phyloP scores from a whole-genome alignment of 2,888 invertebrate genomes.

The Andrena bicolor region DNA sequence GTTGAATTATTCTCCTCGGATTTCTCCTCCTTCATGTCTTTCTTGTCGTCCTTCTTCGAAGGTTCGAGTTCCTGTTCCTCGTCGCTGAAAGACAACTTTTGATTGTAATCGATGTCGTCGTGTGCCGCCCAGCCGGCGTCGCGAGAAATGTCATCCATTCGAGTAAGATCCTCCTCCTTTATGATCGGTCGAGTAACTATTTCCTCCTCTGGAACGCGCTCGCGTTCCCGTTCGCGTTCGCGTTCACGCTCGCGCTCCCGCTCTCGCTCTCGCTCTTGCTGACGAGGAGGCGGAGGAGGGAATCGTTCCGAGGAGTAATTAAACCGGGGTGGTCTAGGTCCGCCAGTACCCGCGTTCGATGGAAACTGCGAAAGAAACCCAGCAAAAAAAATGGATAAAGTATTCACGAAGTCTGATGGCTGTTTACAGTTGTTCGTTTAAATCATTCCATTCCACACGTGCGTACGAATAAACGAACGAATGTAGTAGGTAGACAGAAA shows the following conservation, averaged over 20 bases:
- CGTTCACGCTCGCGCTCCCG: slow-evolving; percentile 76
- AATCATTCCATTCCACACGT: background rate
- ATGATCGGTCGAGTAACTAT: slow-evolving; percentile 93
- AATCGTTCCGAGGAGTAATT: slow-evolving; percentile 81
- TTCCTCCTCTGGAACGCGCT: slow-evolving; percentile 86
- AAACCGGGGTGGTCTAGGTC: slow-evolving; percentile 81
- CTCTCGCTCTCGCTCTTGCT: slow-evolving; percentile 68
- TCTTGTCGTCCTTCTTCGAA: slow-evolving; percentile 77
- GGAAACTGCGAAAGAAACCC: slow-evolving; percentile 83
- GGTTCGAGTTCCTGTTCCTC: slow-evolving; percentile 89
- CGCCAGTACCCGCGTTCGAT: slow-evolving; percentile 77
- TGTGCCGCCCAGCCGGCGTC: slow-evolving; percentile 97
- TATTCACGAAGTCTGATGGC: slow-evolving; percentile 5
- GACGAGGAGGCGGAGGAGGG: slow-evolving; percentile 73
- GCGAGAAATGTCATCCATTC: slow-evolving; percentile 95
- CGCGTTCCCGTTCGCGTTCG: slow-evolving; percentile 73
- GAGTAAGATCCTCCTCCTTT: slow-evolving; percentile 96
- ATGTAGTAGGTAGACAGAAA: no score
- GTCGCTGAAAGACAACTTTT: slow-evolving; percentile 97
- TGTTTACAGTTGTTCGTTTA: background rate
- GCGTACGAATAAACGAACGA: background rate
- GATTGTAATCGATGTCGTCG: slow-evolving; percentile 97
- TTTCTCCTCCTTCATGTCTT: slow-evolving; percentile 79
- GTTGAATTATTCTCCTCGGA: slow-evolving; percentile 59
- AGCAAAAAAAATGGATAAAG: slow-evolving; percentile 79